Conservation (phyloP, 2,888 invertebrate species). For the Thalpophila matura region DNA sequence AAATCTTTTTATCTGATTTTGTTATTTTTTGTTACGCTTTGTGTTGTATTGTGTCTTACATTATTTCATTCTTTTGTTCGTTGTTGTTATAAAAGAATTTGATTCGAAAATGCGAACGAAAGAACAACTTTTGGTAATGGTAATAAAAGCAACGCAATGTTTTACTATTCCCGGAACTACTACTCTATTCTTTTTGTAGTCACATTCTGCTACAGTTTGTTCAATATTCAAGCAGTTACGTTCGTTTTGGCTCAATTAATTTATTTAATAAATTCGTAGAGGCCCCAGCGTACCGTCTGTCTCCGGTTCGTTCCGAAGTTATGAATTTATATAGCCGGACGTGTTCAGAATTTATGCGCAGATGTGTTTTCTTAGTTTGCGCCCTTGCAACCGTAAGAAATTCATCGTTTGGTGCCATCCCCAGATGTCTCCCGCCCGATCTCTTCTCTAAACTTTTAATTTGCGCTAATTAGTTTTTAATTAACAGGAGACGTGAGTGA, state of each 20-base stretch:
- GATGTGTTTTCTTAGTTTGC: conserved; percentile 83
- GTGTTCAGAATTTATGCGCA: conserved; percentile 86
- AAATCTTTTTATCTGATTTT: conserved; percentile 8
- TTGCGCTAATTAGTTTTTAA: conserved; percentile 55
- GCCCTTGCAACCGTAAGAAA: conserved; percentile 73
- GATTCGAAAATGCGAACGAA: conserved; percentile 15
- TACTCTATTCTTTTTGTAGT: background rate
- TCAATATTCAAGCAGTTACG: conserved; percentile 79
- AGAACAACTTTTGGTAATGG: background rate
- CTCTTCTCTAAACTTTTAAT: conserved; percentile 51
- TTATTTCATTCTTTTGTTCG: conserved; percentile 24
- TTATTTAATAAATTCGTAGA: conserved; percentile 86
- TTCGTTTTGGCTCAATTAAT: conserved; percentile 87
- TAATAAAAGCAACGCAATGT: background rate
- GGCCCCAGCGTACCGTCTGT: conserved; percentile 81
- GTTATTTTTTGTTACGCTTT: conserved; percentile 4
- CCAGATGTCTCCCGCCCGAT: conserved; percentile 69
- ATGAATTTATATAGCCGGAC: conserved; percentile 88
- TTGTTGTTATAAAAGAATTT: conserved; percentile 36
- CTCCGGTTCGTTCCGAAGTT: conserved; percentile 81
- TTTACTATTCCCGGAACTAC: background rate
- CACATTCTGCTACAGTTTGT: conserved; percentile 43
- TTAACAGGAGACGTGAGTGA: conserved; percentile 32
- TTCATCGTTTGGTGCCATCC: conserved; percentile 66
- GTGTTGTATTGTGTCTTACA: conserved; percentile 16